Conservation (phyloP, 2,797 vertebrate genomes). For the Emys orbicularis region DNA sequence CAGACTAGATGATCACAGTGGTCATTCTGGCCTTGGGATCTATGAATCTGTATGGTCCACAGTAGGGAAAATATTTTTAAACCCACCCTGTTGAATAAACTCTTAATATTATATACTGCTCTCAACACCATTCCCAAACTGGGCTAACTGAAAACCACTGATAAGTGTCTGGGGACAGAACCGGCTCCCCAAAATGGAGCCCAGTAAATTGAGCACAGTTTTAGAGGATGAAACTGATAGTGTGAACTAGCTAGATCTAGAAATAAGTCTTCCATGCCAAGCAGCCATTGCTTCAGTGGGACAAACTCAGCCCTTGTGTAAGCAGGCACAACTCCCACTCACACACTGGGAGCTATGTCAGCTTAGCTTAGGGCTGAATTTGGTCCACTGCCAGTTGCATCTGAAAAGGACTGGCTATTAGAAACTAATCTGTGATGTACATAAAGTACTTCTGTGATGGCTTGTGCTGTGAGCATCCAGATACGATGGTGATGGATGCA, state of each 20-base stretch:
- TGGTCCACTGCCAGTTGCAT: neutral
- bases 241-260: accelerated
- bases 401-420: neutral
- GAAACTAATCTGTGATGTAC: neutral
- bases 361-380: neutral
- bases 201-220: neutral
- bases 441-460: neutral
- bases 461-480: neutral
- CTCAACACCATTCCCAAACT: neutral
- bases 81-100: neutral
- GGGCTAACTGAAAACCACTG: neutral
- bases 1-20: neutral
- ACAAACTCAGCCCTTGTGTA: neutral
- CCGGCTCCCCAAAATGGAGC: neutral
- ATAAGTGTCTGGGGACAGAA: neutral
- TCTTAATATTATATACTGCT: neutral
- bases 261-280: neutral
- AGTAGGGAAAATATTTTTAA: neutral
- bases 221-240: neutral
- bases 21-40: neutral
- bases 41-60: neutral
- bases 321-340: neutral
- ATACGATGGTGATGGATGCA: neutral
- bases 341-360: neutral
- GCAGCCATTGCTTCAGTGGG: neutral